phyloP scores from a whole-genome alignment of 2,113 vertebrate genomes.

The Oryctolagus cuniculus region mOryCun1.1 NC_091433.1:19005501-19006000 shows the following conservation, averaged over 20 bases:
- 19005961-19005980: slow-evolving; percentile 74
- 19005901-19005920: slow-evolving; percentile 42
- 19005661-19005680: slow-evolving; percentile 30
- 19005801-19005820: slow-evolving; percentile 21
- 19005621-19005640: background rate
- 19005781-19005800: background rate
- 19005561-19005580: background rate
- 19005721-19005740: slow-evolving; percentile 32
- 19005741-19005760: slow-evolving; percentile 46
- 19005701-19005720: background rate
- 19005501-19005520: too few relatives aligned
- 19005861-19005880: slow-evolving; percentile 22
- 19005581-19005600: background rate
- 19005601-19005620: background rate
- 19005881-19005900: slow-evolving; percentile 50
- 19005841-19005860: background rate
- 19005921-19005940: slow-evolving; percentile 52
- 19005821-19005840: slow-evolving; percentile 52
- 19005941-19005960: slow-evolving; percentile 73
- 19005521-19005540: too few relatives aligned
- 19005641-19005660: slow-evolving; percentile 34
- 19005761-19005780: slow-evolving; percentile 13
- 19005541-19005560: background rate
- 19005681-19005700: slow-evolving; percentile 17
- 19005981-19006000: slow-evolving; percentile 69